A percentile compares a stretch with the other conserved stretches of the same genome.
Evolutionary conservation across 2,888 invertebrate genomes (phyloP).

Genomic region (Glaucopsyche alexis): DNA sequence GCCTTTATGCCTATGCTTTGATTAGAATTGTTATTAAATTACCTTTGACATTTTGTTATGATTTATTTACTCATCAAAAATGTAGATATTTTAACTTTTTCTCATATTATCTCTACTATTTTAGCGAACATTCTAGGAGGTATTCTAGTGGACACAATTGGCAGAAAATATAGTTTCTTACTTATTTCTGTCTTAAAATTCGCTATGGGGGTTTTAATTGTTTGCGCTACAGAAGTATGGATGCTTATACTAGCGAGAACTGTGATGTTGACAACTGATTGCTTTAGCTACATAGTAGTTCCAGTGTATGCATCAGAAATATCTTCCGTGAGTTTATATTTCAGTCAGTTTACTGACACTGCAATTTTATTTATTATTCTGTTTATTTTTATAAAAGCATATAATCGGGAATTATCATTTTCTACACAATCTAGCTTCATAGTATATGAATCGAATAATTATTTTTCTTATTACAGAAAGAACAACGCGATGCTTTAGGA

Average conservation of each 20-base stretch:
- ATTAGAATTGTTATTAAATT: too few species aligned
- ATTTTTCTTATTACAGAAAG: slow-evolving; percentile 22
- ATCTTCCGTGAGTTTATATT: slow-evolving; percentile 3
- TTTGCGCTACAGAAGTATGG: slow-evolving; percentile 22
- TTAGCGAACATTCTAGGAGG: slow-evolving; percentile 25
- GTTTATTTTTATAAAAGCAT: not conserved
- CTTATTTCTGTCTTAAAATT: not conserved
- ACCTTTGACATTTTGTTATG: too few species aligned
- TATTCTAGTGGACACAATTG: slow-evolving; percentile 2
- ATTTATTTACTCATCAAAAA: too few species aligned
- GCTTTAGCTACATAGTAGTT: slow-evolving; percentile 13
- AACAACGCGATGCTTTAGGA: slow-evolving; percentile 11
- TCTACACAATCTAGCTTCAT: too few species aligned
- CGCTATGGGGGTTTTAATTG: not conserved
- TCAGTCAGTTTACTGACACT: not conserved
- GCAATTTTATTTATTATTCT: too few species aligned
- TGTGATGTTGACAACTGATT: slow-evolving; percentile 1
- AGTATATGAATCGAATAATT: not conserved
- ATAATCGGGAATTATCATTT: too few species aligned
- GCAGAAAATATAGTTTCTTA: slow-evolving; percentile 19
- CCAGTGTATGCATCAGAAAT: slow-evolving; percentile 27
- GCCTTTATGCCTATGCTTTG: too few species aligned
- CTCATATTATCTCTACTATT: not conserved
- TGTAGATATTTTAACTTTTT: too few species aligned
- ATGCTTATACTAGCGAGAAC: slow-evolving; percentile 19